These are phyloP conservation scores for Rostratula benghalensis DNA, from an alignment of 2,113 vertebrate genomes.

Conservation along the genomic window DNA sequence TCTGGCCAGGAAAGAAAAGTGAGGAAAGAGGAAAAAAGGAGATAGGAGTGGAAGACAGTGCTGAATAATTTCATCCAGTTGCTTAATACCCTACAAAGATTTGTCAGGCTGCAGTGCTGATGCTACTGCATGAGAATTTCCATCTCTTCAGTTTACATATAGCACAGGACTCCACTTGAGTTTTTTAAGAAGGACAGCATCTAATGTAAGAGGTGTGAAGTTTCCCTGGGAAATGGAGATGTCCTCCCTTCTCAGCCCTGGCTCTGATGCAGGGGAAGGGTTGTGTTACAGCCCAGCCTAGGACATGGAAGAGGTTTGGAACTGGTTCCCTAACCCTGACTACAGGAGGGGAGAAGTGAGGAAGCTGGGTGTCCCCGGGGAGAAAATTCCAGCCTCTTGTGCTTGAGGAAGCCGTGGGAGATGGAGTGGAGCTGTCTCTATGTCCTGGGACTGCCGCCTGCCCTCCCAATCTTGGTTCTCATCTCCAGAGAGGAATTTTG, in stretches of 20 bases:
- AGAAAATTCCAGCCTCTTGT: not conserved
- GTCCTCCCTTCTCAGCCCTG: not conserved
- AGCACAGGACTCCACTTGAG: not conserved
- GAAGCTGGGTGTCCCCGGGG: not conserved
- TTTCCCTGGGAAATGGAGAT: not conserved
- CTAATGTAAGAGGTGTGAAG: not conserved
- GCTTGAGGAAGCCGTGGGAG: not conserved
- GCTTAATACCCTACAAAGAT: not conserved
- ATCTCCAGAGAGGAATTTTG: not conserved
- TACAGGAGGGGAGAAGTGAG: not conserved
- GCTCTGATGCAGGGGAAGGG: not conserved
- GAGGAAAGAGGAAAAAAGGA: not conserved
- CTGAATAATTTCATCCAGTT: constrained; percentile 3
- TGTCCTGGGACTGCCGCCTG: not conserved
- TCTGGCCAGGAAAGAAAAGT: not conserved
- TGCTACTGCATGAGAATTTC: not conserved
- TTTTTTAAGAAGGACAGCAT: not conserved
- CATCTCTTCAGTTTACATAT: not conserved
- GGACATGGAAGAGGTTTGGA: not conserved
- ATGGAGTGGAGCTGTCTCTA: not conserved
- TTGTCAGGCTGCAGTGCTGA: not conserved
- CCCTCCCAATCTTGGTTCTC: not conserved
- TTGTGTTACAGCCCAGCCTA: not conserved
- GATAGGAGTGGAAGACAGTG: not conserved
- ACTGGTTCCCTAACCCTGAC: not conserved